Evolutionary conservation across 2,888 invertebrate species (phyloP).

Genomic region (Scrobipalpa atriplicella): DNA sequence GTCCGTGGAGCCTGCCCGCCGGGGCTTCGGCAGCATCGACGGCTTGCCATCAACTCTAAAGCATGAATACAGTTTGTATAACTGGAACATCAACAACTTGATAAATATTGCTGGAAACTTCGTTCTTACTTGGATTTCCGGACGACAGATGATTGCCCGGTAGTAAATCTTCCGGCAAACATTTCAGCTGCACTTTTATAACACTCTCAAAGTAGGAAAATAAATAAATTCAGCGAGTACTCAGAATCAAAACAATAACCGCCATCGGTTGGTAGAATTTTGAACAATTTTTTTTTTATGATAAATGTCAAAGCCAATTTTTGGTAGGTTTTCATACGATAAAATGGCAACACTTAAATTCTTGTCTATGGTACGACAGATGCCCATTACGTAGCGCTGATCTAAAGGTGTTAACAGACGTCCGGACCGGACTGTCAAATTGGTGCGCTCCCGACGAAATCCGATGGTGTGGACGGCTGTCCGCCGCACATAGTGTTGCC

Average conservation of each 20-base stretch:
- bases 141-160: constrained; percentile 54
- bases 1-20: constrained; percentile 65
- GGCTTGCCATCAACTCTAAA: constrained; percentile 62
- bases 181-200: constrained; percentile 38
- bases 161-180: constrained; percentile 54
- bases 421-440: too few species aligned
- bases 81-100: neutral
- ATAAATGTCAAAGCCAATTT: neutral
- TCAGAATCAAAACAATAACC: neutral
- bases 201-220: neutral
- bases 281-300: neutral
- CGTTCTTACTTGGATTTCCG: constrained; percentile 63
- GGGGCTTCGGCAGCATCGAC: constrained; percentile 67
- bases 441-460: too few species aligned
- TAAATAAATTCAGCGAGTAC: neutral
- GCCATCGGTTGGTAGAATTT: constrained; percentile 7
- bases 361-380: neutral
- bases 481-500: too few species aligned
- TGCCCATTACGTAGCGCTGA: neutral
- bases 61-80: neutral
- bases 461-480: too few species aligned
- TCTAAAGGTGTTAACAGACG: too few species aligned
- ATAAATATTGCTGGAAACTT: neutral
- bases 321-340: too few species aligned
- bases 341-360: neutral